These are phyloP conservation scores for Sus cebifrons DNA, from an alignment of 2,797 vertebrate species.

Conservation along the genomic window DNA sequence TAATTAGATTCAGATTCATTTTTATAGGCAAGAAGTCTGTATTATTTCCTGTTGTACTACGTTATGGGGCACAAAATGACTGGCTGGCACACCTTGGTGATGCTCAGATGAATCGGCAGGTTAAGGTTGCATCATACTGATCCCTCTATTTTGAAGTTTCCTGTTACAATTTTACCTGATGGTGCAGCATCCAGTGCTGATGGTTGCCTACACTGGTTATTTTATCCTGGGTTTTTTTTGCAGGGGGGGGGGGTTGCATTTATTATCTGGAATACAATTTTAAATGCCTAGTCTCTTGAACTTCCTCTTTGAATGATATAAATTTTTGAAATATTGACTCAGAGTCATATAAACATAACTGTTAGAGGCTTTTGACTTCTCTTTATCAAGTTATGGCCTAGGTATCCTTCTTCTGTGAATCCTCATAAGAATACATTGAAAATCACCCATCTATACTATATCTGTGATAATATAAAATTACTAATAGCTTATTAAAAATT, in stretches of 20 bases:
- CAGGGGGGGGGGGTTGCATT: neutral
- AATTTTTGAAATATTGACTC: neutral
- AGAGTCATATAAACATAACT: neutral
- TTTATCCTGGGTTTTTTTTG: neutral
- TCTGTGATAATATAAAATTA: neutral
- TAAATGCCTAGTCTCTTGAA: neutral
- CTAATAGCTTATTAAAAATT: neutral
- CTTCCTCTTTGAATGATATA: neutral
- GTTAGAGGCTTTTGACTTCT: neutral
- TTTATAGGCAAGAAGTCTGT: neutral
- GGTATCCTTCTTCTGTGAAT: neutral
- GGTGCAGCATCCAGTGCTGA: neutral
- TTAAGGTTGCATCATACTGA: neutral
- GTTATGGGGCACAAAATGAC: neutral
- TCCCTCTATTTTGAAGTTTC: neutral
- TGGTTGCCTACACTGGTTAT: neutral
- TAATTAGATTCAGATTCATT: neutral
- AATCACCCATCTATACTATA: neutral
- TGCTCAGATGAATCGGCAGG: neutral
- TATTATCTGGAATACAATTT: neutral
- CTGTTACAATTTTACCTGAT: neutral
- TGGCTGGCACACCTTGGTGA: neutral
- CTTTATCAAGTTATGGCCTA: conserved; percentile 14
- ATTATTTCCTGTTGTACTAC: neutral
- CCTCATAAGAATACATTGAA: neutral